phyloP scores from a whole-genome alignment of 92 coral and sea anemone species.

The Metridium senile region DNA sequence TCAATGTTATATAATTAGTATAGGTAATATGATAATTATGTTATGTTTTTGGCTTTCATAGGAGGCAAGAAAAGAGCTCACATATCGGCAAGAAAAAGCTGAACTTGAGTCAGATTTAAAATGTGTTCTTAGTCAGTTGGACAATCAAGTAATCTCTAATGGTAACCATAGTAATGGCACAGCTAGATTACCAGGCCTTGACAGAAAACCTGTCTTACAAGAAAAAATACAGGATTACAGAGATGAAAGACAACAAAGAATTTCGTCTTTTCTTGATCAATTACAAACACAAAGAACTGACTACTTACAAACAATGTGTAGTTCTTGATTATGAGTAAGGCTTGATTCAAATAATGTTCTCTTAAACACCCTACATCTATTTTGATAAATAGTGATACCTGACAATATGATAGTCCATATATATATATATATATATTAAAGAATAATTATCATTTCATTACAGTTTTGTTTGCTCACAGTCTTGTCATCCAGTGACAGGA shows the following conservation, averaged over 20 bases:
- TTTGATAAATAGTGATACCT: no score
- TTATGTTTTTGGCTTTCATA: slow-evolving; percentile 17
- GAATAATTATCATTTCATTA: no score
- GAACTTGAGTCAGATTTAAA: slow-evolving; percentile 81
- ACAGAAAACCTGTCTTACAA: slow-evolving; percentile 55
- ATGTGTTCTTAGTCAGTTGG: slow-evolving; percentile 60
- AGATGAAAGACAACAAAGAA: slow-evolving; percentile 62
- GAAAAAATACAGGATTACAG: slow-evolving; percentile 53
- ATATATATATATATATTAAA: no score
- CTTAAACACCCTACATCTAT: no score
- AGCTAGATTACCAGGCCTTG: slow-evolving; percentile 37
- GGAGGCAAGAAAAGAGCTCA: slow-evolving; percentile 61
- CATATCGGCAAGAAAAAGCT: slow-evolving; percentile 37
- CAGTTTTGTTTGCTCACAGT: no score
- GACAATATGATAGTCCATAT: no score
- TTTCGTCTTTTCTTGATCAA: slow-evolving; percentile 61
- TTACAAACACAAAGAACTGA: slow-evolving; percentile 56
- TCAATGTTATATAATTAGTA: no score
- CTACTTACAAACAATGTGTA: slow-evolving; percentile 61
- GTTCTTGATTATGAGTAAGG: not conserved
- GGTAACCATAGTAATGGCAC: slow-evolving; percentile 33
- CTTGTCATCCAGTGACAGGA: no score
- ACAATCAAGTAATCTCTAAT: slow-evolving; percentile 40
- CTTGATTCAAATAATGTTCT: no score
- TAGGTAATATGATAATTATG: no score